These are phyloP conservation scores for Buceros bicornis DNA, from an alignment of 2,797 vertebrate genomes.

Conservation along the genomic window DNA sequence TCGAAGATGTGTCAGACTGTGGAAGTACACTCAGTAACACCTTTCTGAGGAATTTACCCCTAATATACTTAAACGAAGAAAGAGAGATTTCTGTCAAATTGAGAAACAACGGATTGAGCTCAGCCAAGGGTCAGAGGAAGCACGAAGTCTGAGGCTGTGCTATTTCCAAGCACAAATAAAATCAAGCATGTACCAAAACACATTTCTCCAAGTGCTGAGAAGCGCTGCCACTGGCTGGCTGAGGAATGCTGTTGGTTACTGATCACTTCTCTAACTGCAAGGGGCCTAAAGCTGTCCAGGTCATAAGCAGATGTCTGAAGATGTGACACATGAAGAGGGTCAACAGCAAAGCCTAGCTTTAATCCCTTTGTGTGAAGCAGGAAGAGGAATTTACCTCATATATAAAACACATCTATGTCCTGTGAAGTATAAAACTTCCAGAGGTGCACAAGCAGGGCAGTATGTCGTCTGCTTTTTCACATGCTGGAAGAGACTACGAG, in stretches of 20 bases:
- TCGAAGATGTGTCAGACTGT: background rate
- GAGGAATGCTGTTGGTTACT: background rate
- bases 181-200: background rate
- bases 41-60: background rate
- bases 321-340: constrained; percentile 6
- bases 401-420: background rate
- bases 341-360: constrained; percentile 21
- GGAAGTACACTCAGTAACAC: background rate
- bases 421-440: constrained; percentile 35
- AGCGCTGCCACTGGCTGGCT: background rate
- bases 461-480: background rate
- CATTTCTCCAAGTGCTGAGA: fast-evolving
- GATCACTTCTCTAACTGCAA: background rate
- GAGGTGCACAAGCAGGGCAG: background rate
- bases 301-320: constrained; percentile 41
- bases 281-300: constrained; percentile 7
- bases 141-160: background rate
- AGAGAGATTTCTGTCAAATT: background rate
- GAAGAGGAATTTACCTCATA: constrained; percentile 27
- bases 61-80: background rate
- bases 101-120: background rate
- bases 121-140: background rate
- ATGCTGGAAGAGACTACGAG: background rate
- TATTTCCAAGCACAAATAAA: background rate
- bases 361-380: constrained; percentile 43